Base-by-base conservation (phyloP, 2,888 invertebrate genomes). In the Leptothorax acervorum region DNA sequence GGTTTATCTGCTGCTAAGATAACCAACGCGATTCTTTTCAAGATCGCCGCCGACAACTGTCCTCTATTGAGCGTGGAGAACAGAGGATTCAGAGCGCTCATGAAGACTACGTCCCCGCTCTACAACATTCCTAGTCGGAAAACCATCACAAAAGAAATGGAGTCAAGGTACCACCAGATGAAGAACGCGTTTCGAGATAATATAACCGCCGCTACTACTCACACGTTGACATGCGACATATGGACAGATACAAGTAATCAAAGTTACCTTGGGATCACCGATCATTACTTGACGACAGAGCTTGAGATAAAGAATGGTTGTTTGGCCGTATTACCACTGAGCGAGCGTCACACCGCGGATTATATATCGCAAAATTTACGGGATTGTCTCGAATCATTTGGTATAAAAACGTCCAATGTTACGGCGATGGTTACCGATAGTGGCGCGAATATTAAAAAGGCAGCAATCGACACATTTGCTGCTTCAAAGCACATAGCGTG, bases 231-330 rank as follows among this genome's bases (percentile, higher is more conserved):
- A 57, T 28, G 57, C 57, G 57, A 57, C 57, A 57, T 57, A 57
- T 57, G 57, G 57, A 57, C 28, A 57, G 57, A 57, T 57, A 57
- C 57, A 57, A 28, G 28, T 11, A 57, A 57, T 57, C 28, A 57
- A 57, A 57, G 57, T 57, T 57, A 57, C n/a, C 12, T 57, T 57
- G 57, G 28, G 12, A 57, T 57, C 57, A 57, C 57, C 28, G 28
- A 57, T 57, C 57, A 28, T 57, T 57, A 57, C 57, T 57, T 57
- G 28, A 57, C 57, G 12, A 28, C 28, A 28, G 28, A 57, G 57
- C 57, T 57, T 5, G 57, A 57, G 12, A 57, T 57, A 57, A 57
- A 57, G 12, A 57, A 57, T 28, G 5, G 28, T 57, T 57, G 57
- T 57, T 57, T 57, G 5, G 28, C 28, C 23, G 57, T 57, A 57